Evolutionary conservation across 1,140 invertebrate species (phyloP).

Genomic region (Phortica variegata): DNA sequence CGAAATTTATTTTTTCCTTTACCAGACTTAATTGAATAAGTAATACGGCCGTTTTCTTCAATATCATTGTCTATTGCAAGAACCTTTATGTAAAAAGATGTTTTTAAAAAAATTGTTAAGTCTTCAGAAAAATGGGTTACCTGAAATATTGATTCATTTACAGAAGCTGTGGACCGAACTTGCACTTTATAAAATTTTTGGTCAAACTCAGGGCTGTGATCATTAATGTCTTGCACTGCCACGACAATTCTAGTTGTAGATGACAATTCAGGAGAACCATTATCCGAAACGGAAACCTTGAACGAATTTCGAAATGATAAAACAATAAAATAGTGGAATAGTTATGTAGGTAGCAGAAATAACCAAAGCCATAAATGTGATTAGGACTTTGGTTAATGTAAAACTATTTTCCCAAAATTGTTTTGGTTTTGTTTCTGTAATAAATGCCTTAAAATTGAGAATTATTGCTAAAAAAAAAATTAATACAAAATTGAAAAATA

Average conservation of each 20-base stretch:
- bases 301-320: conserved; percentile 63
- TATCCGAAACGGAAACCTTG: conserved; percentile 77
- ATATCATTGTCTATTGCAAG: conserved; percentile 81
- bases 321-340: neutral
- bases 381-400: too few species aligned
- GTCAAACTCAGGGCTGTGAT: conserved; percentile 79
- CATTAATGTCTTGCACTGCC: conserved; percentile 80
- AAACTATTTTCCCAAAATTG: too few species aligned
- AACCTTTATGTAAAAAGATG: conserved; percentile 64
- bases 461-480: too few species aligned
- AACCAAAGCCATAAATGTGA: too few species aligned
- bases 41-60: conserved; percentile 77
- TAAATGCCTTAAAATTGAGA: too few species aligned
- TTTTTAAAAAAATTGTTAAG: neutral
- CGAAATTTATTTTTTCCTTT: conserved; percentile 73
- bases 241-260: conserved; percentile 84
- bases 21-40: conserved; percentile 77
- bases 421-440: too few species aligned
- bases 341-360: neutral
- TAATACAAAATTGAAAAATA: too few species aligned
- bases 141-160: conserved; percentile 67
- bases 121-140: conserved; percentile 45
- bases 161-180: conserved; percentile 66
- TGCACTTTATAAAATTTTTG: conserved; percentile 78
- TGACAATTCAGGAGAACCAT: conserved; percentile 71